These are phyloP conservation scores for Chromobotia macracanthus DNA, from an alignment of 2,797 vertebrate genomes.

Conservation along the genomic window DNA sequence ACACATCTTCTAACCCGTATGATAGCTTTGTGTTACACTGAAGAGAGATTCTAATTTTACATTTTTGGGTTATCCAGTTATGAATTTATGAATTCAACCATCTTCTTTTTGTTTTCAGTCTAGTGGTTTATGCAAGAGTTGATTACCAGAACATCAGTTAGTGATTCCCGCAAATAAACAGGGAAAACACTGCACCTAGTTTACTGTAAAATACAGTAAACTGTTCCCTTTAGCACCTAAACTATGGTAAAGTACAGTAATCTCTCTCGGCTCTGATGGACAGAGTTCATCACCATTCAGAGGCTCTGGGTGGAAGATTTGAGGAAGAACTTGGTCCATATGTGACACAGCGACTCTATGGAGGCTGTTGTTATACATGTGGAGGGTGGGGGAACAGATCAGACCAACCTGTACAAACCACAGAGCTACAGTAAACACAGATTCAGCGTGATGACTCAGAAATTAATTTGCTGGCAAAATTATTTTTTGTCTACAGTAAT, in stretches of 20 bases:
- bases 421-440: slow-evolving; percentile 40
- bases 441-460: slow-evolving; percentile 48
- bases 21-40: not conserved
- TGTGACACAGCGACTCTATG: slow-evolving; percentile 59
- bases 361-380: slow-evolving; percentile 59
- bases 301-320: slow-evolving; percentile 33
- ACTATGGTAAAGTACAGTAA: slow-evolving; percentile 1
- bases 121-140: not conserved
- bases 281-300: not conserved
- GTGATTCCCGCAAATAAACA: slow-evolving; percentile 32
- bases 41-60: not conserved
- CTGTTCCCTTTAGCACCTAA: slow-evolving; percentile 3
- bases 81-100: too few species aligned
- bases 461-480: too few species aligned
- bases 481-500: too few species aligned
- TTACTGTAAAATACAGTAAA: slow-evolving; percentile 6
- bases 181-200: too few species aligned
- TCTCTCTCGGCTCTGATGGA: slow-evolving; percentile 2
- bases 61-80: too few species aligned
- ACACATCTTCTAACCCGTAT: too few species aligned
- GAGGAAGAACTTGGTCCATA: slow-evolving; percentile 42
- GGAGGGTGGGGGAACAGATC: slow-evolving; percentile 56
- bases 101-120: too few species aligned
- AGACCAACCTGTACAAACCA: slow-evolving; percentile 41
- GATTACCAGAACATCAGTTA: not conserved